Conservation (phyloP, 2,797 vertebrate species). For the Heteromormyrus szaboi region DNA sequence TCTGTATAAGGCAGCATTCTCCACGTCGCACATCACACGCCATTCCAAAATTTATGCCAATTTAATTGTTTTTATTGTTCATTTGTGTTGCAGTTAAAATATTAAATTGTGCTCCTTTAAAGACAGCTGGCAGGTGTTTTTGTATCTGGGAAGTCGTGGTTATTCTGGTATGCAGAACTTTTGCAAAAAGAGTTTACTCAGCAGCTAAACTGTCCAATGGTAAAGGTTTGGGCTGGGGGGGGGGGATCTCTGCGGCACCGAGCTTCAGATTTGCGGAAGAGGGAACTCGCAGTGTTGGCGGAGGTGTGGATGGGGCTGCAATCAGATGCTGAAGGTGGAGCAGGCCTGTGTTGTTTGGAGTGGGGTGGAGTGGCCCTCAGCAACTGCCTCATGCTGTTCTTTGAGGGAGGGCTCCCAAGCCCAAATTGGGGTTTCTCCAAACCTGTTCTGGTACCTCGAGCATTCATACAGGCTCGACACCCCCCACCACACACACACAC, state of each 20-base stretch:
- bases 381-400: not conserved
- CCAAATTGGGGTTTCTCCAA: not conserved
- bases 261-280: not conserved
- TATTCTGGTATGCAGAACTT: not conserved
- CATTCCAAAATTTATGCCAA: not conserved
- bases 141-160: not conserved
- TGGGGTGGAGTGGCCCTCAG: not conserved
- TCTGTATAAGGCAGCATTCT: not conserved
- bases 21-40: not conserved
- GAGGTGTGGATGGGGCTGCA: not conserved
- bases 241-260: not conserved
- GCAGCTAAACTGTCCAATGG: not conserved
- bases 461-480: not conserved
- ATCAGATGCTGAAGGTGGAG: not conserved
- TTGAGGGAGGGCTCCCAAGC: not conserved
- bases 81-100: not conserved
- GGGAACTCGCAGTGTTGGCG: not conserved
- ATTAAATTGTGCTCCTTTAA: not conserved
- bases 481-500: not conserved
- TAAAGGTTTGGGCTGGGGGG: not conserved
- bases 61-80: not conserved
- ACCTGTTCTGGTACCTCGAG: not conserved
- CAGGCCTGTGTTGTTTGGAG: not conserved
- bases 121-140: not conserved
- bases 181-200: not conserved